Base-by-base conservation (phyloP, 2,113 vertebrate species). In the Tautogolabrus adspersus region DNA sequence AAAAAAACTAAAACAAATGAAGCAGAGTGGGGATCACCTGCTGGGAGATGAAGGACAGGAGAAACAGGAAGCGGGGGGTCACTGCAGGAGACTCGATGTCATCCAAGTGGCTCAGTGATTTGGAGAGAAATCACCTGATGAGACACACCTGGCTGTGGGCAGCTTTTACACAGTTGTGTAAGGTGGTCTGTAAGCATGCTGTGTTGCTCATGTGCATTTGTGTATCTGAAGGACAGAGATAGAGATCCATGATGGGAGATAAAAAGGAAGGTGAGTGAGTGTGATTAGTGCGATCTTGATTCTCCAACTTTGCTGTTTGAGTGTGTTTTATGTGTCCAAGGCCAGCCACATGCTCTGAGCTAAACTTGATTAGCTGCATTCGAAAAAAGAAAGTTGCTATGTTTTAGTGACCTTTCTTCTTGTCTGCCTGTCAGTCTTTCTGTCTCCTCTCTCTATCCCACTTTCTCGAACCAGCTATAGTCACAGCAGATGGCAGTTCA, bases 31-130 rank as follows among this genome's bases (percentile, higher is more conserved):
- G 40, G 47, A 77, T 74, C 22, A 13, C 88, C 81, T 79, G 79
- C 88, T 84, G 88, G 46, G 77, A 79, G 65, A 83, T 78, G 83
- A 77, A 88, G 87, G 87, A 83, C 83, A 75, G 72, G 75, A 88
- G 87, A 87, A 85, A 73, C 82, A 74, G 79, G 79, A 82, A 86
- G 83, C 15, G 1, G 49, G 61, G 56, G 21, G 54, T 38, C 75
- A 7, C 88, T 15, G 81, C 82, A 61, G 87, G 92, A 86, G 70
- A 82, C 40, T 38, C 44, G 65, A 82, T 83, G 79, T 75, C 54
- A 75, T 40, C 63, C 66, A 58, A 82, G 67, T 62, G 79, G 82
- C 77, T 90, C 78, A 72, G 74, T 85, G 88, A 84, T 65, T 89
- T 22, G 21, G 10, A 34, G 67, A 67, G 62, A 21, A 10, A 38